Base-by-base conservation (phyloP, 2,797 vertebrate genomes). In the Argyrosomus regius region DNA sequence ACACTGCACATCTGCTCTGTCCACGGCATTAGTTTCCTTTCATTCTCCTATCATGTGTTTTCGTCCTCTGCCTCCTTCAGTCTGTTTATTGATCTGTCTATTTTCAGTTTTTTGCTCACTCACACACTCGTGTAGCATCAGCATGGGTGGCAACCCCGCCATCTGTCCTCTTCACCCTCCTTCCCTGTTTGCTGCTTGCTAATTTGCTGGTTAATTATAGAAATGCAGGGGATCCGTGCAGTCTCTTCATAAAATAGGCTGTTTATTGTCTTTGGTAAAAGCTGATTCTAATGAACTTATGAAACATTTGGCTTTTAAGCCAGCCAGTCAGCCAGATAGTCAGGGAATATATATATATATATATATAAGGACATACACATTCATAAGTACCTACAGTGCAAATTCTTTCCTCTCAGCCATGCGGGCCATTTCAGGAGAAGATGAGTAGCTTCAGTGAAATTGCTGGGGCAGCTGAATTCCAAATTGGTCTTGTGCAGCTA, bases 151-250 rank as follows among this genome's bases (percentile, higher is more conserved):
- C 87, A 85, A 79, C 85, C 77, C 61, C 18, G 5, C 83, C 88
- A 86, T 89, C 87, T 87, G 83, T 87, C 84, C 92, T 82, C 85
- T 81, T 80, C 75, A 64, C 52, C 83, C 78, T 74, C 62, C 73
- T 79, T 81, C 85, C 59, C 75, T 13, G 72, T 89, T 87, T 80
- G 86, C 80, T 62, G 76, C 63, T 75, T 87, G 83, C 88, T 93
- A 91, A 93, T 93, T 91, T 89, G 77, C 82, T 81, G 81, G 80
- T 92, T 94, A 91, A 93, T 92, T 89, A 91, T 90, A 88, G 84
- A 91, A 91, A 90, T 86, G 72, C 80, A 75, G 66, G 62, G 77
- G 76, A 87, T 82, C 77, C 72, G 83, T 75, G 70, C 59, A 48
- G 77, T 73, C 75, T 89, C 78, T 85, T 85, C 81, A 79, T 78